Conservation (phyloP, 2,113 vertebrate genomes). For the Cyanoramphus novaezelandiae region DNA sequence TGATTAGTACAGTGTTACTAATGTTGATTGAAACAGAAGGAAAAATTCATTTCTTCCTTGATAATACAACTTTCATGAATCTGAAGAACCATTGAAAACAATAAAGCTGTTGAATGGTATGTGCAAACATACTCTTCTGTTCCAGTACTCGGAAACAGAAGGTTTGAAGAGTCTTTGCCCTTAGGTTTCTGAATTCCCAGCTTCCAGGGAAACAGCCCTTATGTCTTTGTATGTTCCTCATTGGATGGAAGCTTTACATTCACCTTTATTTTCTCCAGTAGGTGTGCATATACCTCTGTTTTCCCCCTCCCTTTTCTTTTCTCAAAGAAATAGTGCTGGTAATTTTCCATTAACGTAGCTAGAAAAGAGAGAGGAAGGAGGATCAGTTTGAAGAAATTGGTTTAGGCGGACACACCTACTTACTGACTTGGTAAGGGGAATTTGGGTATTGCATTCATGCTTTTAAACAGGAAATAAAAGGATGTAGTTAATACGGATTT, state of each 20-base stretch:
- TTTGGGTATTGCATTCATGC: background rate
- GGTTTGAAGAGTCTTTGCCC: background rate
- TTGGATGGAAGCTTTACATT: background rate
- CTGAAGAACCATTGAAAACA: conserved; percentile 13
- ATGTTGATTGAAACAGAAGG: background rate
- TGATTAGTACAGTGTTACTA: background rate
- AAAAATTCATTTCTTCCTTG: background rate
- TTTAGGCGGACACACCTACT: background rate
- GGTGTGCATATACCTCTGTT: background rate
- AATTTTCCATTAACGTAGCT: background rate
- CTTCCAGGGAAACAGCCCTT: background rate
- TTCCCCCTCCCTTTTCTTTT: background rate
- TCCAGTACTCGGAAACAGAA: background rate
- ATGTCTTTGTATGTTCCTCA: background rate
- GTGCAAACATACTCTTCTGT: background rate
- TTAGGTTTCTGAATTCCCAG: background rate
- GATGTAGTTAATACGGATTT: background rate
- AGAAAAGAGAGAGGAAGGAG: background rate
- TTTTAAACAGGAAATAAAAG: background rate
- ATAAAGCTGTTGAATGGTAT: background rate
- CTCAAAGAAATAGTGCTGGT: background rate
- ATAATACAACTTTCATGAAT: background rate
- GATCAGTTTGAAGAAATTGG: background rate
- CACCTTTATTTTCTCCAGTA: background rate
- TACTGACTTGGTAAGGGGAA: background rate